Evolutionary conservation across 2,888 invertebrate species (phyloP).

Genomic region (Lasiommata megera): DNA sequence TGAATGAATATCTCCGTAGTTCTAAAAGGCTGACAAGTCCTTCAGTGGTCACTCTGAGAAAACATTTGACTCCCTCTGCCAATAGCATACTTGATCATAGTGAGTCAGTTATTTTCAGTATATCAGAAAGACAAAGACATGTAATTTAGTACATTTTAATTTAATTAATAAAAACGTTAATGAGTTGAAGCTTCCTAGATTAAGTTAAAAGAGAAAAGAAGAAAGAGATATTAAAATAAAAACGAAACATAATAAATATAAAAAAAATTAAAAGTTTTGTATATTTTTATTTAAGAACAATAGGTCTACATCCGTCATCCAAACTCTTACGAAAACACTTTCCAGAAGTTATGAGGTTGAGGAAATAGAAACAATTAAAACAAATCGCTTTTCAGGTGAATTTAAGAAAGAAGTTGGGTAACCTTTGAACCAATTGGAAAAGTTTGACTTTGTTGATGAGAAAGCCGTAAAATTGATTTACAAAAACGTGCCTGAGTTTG

Average conservation of each 20-base stretch:
- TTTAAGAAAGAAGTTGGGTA: conserved; percentile 65
- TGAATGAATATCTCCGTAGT: not conserved
- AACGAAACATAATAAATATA: no score
- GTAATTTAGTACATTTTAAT: no score
- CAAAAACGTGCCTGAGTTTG: not conserved
- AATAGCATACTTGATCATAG: not conserved
- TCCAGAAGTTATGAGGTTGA: not conserved
- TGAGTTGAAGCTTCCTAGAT: no score
- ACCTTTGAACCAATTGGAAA: conserved; percentile 61
- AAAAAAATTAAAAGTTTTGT: not conserved
- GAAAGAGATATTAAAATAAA: no score
- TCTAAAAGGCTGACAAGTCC: not conserved
- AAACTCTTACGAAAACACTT: not conserved
- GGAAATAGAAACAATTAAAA: conserved; percentile 6
- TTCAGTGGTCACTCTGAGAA: not conserved
- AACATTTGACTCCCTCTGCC: conserved; percentile 2
- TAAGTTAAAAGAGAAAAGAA: no score
- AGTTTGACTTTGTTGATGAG: conserved; percentile 41
- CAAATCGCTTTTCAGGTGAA: conserved; percentile 29
- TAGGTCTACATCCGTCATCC: not conserved
- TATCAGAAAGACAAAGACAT: no score
- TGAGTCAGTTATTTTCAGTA: no score
- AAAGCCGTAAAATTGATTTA: conserved; percentile 19
- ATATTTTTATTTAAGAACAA: not conserved
- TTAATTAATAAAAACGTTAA: no score